phyloP scores from a whole-genome alignment of 2,888 invertebrate genomes.

The Neria commutata region DNA sequence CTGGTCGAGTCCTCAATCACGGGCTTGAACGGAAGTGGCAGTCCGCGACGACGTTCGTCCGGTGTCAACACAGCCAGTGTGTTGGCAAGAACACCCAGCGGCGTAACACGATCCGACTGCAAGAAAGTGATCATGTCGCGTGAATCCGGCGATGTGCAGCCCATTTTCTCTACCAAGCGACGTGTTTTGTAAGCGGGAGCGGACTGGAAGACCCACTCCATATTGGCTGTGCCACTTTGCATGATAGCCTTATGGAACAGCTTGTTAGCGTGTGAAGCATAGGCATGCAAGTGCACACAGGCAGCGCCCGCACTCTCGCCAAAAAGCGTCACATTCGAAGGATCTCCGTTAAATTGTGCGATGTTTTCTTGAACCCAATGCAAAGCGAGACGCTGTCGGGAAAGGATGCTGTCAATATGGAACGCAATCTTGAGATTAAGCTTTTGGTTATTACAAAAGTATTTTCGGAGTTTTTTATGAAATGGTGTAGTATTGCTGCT shows the following conservation, averaged over 20 bases:
- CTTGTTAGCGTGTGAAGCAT: constrained; percentile 48
- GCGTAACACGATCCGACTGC: constrained; percentile 41
- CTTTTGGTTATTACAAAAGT: not conserved
- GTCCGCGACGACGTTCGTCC: constrained; percentile 50
- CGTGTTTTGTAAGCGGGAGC: constrained; percentile 41
- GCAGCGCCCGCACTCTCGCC: constrained; percentile 59
- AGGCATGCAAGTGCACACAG: constrained; percentile 52
- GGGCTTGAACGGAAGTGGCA: constrained; percentile 54
- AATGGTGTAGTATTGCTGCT: too few species aligned
- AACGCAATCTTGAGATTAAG: too few species aligned
- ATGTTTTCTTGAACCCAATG: constrained; percentile 62
- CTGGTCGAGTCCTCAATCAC: constrained; percentile 46
- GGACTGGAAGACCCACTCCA: constrained; percentile 57
- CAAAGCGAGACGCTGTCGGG: constrained; percentile 59
- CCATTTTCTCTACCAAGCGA: constrained; percentile 39
- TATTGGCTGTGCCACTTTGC: constrained; percentile 55
- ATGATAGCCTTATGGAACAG: constrained; percentile 58
- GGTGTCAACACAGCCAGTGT: constrained; percentile 38
- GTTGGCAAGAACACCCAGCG: constrained; percentile 33
- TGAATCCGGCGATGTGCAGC: constrained; percentile 27
- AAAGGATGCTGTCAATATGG: not conserved
- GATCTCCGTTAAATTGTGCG: constrained; percentile 62
- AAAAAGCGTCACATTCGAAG: constrained; percentile 55
- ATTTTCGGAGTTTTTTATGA: too few species aligned
- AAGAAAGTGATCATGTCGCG: constrained; percentile 38